Percentiles rank a stretch among this genome's conserved stretches.
phyloP scores from a whole-genome alignment of 1,140 invertebrate genomes.

The Leptinotarsa texana region DNA sequence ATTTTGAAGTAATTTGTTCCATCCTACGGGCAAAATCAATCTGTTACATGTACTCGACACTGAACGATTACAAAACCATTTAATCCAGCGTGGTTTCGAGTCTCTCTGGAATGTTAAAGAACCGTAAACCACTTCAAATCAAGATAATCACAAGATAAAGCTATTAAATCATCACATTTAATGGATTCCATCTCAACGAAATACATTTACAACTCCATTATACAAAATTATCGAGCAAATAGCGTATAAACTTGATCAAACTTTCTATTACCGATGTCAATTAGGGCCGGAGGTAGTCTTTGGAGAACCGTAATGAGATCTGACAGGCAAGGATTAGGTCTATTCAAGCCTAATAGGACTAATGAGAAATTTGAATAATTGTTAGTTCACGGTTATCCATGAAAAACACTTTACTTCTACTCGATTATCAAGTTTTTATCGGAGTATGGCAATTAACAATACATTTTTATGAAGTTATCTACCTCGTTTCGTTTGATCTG shows the following conservation, averaged over 20 bases:
- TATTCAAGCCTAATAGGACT: background rate
- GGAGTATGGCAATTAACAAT: background rate
- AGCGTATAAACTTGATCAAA: conserved; percentile 8
- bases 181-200: background rate
- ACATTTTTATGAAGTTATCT: background rate
- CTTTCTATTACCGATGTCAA: conserved; percentile 18
- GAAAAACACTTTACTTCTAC: background rate
- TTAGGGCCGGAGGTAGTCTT: background rate
- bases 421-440: background rate
- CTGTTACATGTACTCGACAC: too few species aligned
- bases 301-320: conserved; percentile 1
- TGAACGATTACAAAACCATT: background rate
- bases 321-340: background rate
- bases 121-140: background rate
- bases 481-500: too few species aligned
- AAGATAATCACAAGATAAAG: conserved; percentile 1
- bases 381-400: background rate
- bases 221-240: conserved; percentile 11
- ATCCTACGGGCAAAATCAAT: too few species aligned
- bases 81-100: background rate
- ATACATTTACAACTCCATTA: conserved; percentile 7
- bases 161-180: background rate
- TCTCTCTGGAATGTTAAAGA: background rate
- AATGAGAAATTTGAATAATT: conserved; percentile 6
- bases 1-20: too few species aligned